These are phyloP conservation scores for Mergus octosetaceus DNA, from an alignment of 2,797 vertebrate genomes.

Conservation along the genomic window DNA sequence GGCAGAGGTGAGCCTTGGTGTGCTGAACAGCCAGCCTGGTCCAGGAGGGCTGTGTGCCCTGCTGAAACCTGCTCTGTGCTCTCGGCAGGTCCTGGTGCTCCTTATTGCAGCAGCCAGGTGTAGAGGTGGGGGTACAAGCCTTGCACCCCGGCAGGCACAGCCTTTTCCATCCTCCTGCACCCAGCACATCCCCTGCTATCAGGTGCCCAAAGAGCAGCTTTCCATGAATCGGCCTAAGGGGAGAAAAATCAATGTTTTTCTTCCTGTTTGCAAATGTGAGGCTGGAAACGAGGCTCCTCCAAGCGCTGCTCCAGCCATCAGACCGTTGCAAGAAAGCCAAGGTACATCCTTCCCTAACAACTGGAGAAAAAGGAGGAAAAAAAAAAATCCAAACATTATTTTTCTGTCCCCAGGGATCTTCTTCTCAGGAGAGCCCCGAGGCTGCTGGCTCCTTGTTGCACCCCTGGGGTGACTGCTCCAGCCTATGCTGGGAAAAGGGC, in stretches of 20 bases:
- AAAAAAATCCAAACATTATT: not conserved
- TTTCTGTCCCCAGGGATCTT: not conserved
- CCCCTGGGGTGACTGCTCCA: not conserved
- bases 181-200: not conserved
- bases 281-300: not conserved
- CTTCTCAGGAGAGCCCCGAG: not conserved
- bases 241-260: not conserved
- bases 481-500: fast-evolving
- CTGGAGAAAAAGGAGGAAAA: fast-evolving
- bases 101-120: fast-evolving
- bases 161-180: not conserved
- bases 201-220: not conserved
- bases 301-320: not conserved
- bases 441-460: not conserved
- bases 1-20: not conserved
- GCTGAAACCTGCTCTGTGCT: not conserved
- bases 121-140: not conserved
- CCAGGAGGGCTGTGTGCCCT: not conserved
- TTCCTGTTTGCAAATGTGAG: not conserved
- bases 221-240: not conserved
- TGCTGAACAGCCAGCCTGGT: fast-evolving
- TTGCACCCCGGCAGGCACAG: not conserved
- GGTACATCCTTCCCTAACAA: not conserved
- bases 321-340: fast-evolving
- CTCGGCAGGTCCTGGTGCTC: not conserved